These are phyloP conservation scores for Patiria pectinifera DNA, from an alignment of 53 echinoderm and acorn worm genomes.

Conservation along the genomic window DNA sequence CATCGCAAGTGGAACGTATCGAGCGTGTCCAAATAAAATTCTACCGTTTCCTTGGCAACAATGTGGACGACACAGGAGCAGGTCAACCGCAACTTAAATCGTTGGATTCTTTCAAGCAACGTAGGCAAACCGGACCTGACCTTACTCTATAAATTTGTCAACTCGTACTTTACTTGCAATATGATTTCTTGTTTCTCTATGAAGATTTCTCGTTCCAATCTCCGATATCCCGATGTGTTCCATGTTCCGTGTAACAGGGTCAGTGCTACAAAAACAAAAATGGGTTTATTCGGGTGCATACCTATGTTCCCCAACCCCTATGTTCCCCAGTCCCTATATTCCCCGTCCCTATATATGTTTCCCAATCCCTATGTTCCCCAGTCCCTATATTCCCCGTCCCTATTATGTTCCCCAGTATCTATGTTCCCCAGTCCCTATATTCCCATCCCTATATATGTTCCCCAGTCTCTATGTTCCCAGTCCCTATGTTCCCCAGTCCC, in stretches of 20 bases:
- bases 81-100: not conserved
- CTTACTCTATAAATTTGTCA: not conserved
- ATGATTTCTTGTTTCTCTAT: conserved; percentile 2
- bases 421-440: too few species aligned
- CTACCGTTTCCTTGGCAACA: conserved; percentile 1
- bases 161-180: not conserved
- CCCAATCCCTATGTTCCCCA: too few species aligned
- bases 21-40: conserved; percentile 3
- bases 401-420: too few species aligned
- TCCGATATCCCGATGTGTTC: not conserved
- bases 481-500: too few species aligned
- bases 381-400: too few species aligned
- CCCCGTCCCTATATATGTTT: too few species aligned
- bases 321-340: too few species aligned
- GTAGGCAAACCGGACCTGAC: not conserved
- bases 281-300: not conserved
- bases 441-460: too few species aligned
- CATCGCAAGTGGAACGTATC: not conserved
- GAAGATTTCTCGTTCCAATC: not conserved
- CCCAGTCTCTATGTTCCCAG: too few species aligned
- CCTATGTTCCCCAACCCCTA: too few species aligned
- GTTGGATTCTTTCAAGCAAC: not conserved
- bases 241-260: not conserved
- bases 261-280: conserved; percentile 6
- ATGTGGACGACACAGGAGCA: not conserved